These are phyloP conservation scores for Oreotrochilus melanogaster DNA, from an alignment of 2,113 vertebrate species.

Conservation along the genomic window DNA sequence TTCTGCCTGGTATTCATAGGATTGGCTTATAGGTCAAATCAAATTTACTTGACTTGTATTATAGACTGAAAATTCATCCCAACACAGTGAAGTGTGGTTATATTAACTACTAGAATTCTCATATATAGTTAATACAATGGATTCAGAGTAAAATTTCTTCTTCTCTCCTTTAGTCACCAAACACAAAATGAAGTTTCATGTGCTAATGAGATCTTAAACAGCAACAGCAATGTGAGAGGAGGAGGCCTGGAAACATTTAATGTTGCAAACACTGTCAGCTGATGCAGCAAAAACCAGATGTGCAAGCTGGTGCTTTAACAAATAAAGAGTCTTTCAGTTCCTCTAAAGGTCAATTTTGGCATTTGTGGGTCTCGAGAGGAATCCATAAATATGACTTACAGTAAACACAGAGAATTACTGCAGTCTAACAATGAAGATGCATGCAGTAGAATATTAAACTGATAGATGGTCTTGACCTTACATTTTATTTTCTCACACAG, in stretches of 20 bases:
- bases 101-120: neutral
- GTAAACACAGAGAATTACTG: neutral
- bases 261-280: neutral
- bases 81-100: neutral
- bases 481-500: neutral
- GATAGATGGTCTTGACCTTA: neutral
- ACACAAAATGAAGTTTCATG: neutral
- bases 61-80: neutral
- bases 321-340: neutral
- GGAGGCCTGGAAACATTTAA: neutral
- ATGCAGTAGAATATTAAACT: neutral
- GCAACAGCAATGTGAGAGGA: neutral
- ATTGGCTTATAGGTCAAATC: neutral
- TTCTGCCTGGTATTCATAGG: neutral
- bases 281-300: neutral
- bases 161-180: neutral
- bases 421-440: neutral
- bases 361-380: neutral
- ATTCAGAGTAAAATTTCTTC: neutral
- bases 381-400: neutral
- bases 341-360: constrained; percentile 20
- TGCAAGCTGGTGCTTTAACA: neutral
- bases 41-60: neutral
- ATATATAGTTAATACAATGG: neutral
- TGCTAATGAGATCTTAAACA: neutral